Evolutionary conservation across 53 echinoderm and acorn worm genomes (phyloP).

Genomic region (Henricia sp.): DNA sequence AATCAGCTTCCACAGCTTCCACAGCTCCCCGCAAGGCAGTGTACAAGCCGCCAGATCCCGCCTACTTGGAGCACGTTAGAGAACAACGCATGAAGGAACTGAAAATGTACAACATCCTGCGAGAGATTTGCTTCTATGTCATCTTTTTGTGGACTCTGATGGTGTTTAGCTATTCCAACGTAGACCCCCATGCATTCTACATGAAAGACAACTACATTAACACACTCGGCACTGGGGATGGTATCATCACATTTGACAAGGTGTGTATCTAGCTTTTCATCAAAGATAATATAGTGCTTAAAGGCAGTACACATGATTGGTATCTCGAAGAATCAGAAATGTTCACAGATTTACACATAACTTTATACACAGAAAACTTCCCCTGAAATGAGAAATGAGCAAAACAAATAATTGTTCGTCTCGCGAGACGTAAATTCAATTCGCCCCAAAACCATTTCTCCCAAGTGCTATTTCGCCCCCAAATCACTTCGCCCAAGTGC

Average conservation of each 20-base stretch:
- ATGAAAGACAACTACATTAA: constrained; percentile 73
- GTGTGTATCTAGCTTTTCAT: too few species aligned
- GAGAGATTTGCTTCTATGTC: constrained; percentile 92
- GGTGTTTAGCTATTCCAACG: constrained; percentile 83
- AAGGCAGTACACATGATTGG: too few species aligned
- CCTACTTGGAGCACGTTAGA: constrained; percentile 69
- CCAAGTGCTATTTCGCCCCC: too few species aligned
- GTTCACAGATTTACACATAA: too few species aligned
- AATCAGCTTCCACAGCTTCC: constrained; percentile 13
- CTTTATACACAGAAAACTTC: too few species aligned
- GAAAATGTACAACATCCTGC: constrained; percentile 82
- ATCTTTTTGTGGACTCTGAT: constrained; percentile 84
- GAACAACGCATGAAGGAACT: constrained; percentile 84
- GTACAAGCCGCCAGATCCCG: constrained; percentile 81
- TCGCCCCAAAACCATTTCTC: too few species aligned
- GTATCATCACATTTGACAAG: constrained; percentile 65
- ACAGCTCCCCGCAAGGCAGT: constrained; percentile 54
- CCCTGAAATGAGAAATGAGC: too few species aligned
- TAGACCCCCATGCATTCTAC: constrained; percentile 70
- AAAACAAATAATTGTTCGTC: too few species aligned
- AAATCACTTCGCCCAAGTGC: too few species aligned
- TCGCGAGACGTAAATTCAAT: too few species aligned
- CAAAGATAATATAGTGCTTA: too few species aligned
- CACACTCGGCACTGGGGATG: constrained; percentile 58
- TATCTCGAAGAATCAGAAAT: too few species aligned